Evolutionary conservation across 2,113 vertebrate species (phyloP), one percentile per base, ranked within the genome.

Genomic region (Bubo bubo): DNA sequence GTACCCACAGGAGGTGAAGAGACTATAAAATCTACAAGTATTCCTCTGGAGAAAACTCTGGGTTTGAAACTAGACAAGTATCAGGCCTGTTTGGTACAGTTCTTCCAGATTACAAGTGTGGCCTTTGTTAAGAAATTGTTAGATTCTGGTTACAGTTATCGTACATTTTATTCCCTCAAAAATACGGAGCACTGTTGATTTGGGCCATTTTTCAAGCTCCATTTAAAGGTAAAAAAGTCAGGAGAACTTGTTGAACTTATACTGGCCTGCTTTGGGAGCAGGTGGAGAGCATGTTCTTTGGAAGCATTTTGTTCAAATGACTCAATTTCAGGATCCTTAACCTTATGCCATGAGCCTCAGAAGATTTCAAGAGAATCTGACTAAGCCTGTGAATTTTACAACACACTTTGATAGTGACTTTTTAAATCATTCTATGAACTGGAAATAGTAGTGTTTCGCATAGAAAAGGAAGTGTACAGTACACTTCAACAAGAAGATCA

Each of bases 401-500:
- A 32, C 1, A 1, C 0, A 14, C 63, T 94, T 96, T 62, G 49
- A 71, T 47, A 79, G 22, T 59, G 59, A 88, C 85, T 53, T 93
- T 88, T 90, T 22, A 70, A 93, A 92, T 62, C 14, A 62, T 75
- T 76, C 72, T 74, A 30, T 83, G 63, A 88, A 93, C 85, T 90
- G 82, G 92, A 96, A 95, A 93, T 62, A 66, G 85, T 60, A 49
- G 62, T 77, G 28, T 80, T 95, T 96, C 47, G 62, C 55, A 58
- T 27, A 58, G 88, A 94, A 94, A 88, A 83, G 59, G 67, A 94
- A 96, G 80, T 35, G 79, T 88, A 79, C 77, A 73, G 84, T 79
- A 52, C 63, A n/a, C 58, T 62, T 68, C 62, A 88, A 63, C 30
- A 74, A 64, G 79, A 66, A 21, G 76, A 89, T 88, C 92, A 67